Percentiles rank a stretch among this genome's conserved stretches.
phyloP scores from a whole-genome alignment of 2,113 vertebrate species.

The Callipepla squamata region DNA sequence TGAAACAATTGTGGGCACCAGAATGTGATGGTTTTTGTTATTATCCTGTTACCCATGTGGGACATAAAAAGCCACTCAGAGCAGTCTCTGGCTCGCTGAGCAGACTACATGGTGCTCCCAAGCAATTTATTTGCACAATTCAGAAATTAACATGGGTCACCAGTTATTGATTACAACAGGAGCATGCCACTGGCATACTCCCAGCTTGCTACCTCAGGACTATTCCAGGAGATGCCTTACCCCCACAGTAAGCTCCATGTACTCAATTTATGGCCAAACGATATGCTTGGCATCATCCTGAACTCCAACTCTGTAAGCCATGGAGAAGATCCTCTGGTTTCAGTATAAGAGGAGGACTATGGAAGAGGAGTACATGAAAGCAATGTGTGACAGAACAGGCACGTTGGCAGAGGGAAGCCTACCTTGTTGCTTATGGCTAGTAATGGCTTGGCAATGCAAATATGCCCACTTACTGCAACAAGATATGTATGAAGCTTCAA shows the following conservation, averaged over 20 bases:
- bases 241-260: accelerated
- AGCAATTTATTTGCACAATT: background rate
- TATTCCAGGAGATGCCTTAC: background rate
- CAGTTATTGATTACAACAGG: background rate
- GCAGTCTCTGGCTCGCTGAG: background rate
- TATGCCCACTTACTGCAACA: background rate
- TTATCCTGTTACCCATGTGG: background rate
- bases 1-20: background rate
- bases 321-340: background rate
- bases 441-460: background rate
- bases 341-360: accelerated
- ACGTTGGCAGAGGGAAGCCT: accelerated
- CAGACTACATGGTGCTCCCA: accelerated
- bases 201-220: background rate
- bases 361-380: background rate
- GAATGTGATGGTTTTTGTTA: background rate
- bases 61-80: background rate
- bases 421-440: background rate
- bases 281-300: background rate
- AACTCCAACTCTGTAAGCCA: background rate
- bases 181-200: too few species aligned
- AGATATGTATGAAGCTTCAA: background rate
- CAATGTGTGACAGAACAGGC: background rate
- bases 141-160: background rate
- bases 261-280: background rate